Percentiles rank a stretch among this genome's conserved stretches.
These are phyloP conservation scores for Malthinus flaveolus DNA, from an alignment of 2,888 invertebrate species.

Conservation along the genomic window DNA sequence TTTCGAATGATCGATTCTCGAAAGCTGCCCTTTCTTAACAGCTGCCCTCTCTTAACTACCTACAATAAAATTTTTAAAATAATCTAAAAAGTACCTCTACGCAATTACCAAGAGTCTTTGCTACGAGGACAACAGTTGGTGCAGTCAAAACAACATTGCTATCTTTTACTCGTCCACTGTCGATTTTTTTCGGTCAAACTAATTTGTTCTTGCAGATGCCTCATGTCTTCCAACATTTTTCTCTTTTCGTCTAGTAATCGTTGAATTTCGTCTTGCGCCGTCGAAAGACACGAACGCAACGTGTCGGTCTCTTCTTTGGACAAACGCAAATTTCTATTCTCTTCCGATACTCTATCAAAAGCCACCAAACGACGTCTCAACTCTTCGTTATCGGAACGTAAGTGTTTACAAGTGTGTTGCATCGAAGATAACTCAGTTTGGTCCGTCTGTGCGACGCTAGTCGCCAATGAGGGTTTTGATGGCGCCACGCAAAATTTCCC, in stretches of 20 bases:
- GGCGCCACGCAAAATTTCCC: conserved; percentile 78
- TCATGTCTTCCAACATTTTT: conserved; percentile 70
- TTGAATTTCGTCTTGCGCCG: conserved; percentile 76
- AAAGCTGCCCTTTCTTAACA: neutral
- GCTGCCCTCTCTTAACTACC: neutral
- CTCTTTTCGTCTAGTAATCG: conserved; percentile 74
- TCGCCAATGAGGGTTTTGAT: conserved; percentile 23
- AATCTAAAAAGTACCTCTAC: conserved; percentile 13
- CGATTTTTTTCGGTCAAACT: conserved; percentile 42
- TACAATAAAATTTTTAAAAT: too few species aligned
- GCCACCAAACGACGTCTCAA: conserved; percentile 63
- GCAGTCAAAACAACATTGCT: conserved; percentile 73
- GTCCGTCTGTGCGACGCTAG: neutral
- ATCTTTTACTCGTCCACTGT: conserved; percentile 64
- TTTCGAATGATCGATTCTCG: too few species aligned
- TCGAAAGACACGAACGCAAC: conserved; percentile 63
- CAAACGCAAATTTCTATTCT: conserved; percentile 58
- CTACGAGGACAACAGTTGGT: conserved; percentile 63
- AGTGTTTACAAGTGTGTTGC: conserved; percentile 56
- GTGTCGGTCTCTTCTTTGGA: conserved; percentile 64
- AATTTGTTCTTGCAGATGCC: conserved; percentile 64
- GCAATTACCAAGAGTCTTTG: conserved; percentile 37
- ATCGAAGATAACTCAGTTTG: neutral
- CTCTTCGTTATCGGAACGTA: conserved; percentile 67
- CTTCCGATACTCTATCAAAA: conserved; percentile 63